Percentiles rank a stretch among this genome's conserved stretches.
phyloP scores from a whole-genome alignment of 2,888 invertebrate species.

The Linnaemya tessellans region DNA sequence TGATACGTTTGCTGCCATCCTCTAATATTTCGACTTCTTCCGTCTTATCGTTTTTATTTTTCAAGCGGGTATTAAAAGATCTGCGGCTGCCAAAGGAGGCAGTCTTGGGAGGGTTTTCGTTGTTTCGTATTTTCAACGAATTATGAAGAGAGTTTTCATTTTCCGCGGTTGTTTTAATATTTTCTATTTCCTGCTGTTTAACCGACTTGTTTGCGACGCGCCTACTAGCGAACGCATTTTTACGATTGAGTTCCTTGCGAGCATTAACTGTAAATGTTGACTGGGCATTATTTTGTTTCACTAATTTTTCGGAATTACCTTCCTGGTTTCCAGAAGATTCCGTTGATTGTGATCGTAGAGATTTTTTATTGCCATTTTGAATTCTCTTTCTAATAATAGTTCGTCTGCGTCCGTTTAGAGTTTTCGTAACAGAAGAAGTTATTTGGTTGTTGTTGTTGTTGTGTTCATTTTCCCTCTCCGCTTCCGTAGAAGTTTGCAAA shows the following conservation, averaged over 20 bases:
- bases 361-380: neutral
- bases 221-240: slow-evolving; percentile 12
- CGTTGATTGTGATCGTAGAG: neutral
- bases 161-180: neutral
- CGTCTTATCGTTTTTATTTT: slow-evolving; percentile 19
- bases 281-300: neutral
- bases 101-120: slow-evolving; percentile 8
- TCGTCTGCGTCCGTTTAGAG: slow-evolving; percentile 27
- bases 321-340: neutral
- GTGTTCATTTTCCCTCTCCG: slow-evolving; percentile 8
- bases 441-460: neutral
- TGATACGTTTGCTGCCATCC: slow-evolving; percentile 53
- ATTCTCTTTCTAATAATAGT: slow-evolving; percentile 45
- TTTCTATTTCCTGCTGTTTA: neutral
- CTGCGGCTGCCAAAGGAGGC: neutral
- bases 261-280: neutral
- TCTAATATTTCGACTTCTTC: slow-evolving; percentile 63
- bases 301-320: neutral
- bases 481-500: neutral
- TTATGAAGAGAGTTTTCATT: neutral
- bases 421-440: slow-evolving; percentile 11
- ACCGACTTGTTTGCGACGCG: neutral
- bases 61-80: slow-evolving; percentile 1
- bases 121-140: neutral
- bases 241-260: neutral